These are phyloP conservation scores for Syrrhaptes paradoxus DNA, from an alignment of 2,113 vertebrate genomes.

Conservation along the genomic window DNA sequence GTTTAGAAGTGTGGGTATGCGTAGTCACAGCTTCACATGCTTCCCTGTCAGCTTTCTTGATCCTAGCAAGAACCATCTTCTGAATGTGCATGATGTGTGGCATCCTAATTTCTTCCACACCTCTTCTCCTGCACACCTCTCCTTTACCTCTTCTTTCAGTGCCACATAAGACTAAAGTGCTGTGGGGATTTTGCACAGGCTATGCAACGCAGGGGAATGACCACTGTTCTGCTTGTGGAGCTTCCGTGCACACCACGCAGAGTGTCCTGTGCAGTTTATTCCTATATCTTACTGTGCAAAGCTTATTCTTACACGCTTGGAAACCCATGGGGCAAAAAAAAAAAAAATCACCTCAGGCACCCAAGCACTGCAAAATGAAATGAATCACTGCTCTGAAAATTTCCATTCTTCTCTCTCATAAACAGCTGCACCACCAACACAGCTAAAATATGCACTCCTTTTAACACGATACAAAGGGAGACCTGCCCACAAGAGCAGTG, in stretches of 20 bases:
- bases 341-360: neutral
- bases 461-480: accelerated
- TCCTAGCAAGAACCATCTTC: neutral
- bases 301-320: neutral
- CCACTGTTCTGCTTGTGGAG: neutral
- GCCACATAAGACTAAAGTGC: neutral
- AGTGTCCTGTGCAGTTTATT: neutral
- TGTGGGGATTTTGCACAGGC: neutral
- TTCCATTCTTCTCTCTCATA: neutral
- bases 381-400: neutral
- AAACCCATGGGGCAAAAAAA: neutral
- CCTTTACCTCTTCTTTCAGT: neutral
- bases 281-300: neutral
- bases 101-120: neutral
- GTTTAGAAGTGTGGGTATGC: neutral
- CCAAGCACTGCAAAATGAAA: neutral
- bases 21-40: neutral
- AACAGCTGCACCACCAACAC: neutral
- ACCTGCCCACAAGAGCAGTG: neutral
- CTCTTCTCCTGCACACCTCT: neutral
- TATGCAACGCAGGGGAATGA: neutral
- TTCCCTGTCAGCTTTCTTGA: neutral
- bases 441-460: neutral
- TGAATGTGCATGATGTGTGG: neutral
- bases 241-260: neutral